Evolutionary conservation across 2,113 vertebrate species (phyloP).

Genomic region (Colius striatus): DNA sequence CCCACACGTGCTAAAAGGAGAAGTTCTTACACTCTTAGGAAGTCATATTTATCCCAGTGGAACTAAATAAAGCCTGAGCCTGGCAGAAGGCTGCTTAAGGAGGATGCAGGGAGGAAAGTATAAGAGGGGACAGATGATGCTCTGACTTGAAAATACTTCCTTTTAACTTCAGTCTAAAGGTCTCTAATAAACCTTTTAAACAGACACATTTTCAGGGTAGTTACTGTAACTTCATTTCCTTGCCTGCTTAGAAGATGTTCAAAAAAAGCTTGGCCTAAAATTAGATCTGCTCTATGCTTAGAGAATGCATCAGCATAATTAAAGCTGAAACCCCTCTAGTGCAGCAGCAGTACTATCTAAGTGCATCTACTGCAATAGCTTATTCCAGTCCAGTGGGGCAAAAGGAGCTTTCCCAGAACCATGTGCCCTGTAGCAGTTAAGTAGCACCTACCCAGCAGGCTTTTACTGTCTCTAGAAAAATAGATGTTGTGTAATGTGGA

Average conservation of each 20-base stretch:
- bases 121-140: background rate
- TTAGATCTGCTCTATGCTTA: constrained; percentile 3
- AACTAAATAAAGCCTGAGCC: constrained; percentile 55
- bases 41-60: background rate
- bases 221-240: background rate
- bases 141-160: background rate
- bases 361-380: constrained; percentile 5
- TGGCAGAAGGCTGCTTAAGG: constrained; percentile 2
- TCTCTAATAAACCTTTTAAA: background rate
- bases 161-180: background rate
- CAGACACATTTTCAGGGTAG: background rate
- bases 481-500: background rate
- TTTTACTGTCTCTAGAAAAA: background rate
- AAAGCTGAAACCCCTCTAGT: constrained; percentile 29
- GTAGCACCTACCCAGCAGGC: background rate
- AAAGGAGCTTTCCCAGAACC: background rate
- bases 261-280: constrained; percentile 12
- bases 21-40: constrained; percentile 24
- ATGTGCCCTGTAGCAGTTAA: background rate
- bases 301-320: constrained; percentile 23
- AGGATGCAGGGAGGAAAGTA: background rate
- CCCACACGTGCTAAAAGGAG: constrained; percentile 14
- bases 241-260: background rate
- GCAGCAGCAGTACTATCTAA: constrained; percentile 3
- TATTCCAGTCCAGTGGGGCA: constrained; percentile 27